These are phyloP conservation scores for Pomacea maculata DNA, from an alignment of 1,140 invertebrate species.

Conservation along the genomic window DNA sequence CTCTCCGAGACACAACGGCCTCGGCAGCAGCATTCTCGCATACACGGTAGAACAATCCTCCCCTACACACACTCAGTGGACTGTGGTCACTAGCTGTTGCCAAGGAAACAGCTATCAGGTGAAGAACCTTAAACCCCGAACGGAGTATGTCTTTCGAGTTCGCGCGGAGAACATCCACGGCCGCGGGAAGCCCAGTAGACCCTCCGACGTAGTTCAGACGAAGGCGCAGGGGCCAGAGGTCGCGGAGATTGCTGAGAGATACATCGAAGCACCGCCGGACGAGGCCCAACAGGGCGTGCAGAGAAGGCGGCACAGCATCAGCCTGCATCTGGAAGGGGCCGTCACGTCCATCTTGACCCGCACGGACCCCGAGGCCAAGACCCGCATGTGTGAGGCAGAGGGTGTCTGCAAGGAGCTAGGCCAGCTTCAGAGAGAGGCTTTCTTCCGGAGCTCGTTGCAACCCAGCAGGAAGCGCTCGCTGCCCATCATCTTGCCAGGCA, in stretches of 20 bases:
- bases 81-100: conserved; percentile 91
- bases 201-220: conserved; percentile 37
- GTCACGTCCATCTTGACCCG: conserved; percentile 46
- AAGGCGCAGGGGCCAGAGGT: conserved; percentile 29
- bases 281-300: background rate
- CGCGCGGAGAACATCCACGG: conserved; percentile 97
- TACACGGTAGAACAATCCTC: conserved; percentile 53
- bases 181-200: conserved; percentile 82
- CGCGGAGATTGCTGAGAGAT: background rate
- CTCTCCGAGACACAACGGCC: conserved; percentile 33
- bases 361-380: conserved; percentile 14
- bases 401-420: background rate
- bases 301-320: conserved; percentile 44
- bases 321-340: conserved; percentile 49
- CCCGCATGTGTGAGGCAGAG: background rate
- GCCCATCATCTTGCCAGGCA: conserved; percentile 48
- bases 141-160: conserved; percentile 94
- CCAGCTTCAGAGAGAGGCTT: conserved; percentile 19
- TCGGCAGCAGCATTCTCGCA: conserved; percentile 45
- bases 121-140: conserved; percentile 85
- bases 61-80: conserved; percentile 72
- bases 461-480: conserved; percentile 32
- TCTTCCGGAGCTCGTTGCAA: conserved; percentile 23
- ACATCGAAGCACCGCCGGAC: background rate
- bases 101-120: conserved; percentile 90